These are phyloP conservation scores for Eupeodes corollae DNA, from an alignment of 1,140 invertebrate genomes.

Conservation along the genomic window DNA sequence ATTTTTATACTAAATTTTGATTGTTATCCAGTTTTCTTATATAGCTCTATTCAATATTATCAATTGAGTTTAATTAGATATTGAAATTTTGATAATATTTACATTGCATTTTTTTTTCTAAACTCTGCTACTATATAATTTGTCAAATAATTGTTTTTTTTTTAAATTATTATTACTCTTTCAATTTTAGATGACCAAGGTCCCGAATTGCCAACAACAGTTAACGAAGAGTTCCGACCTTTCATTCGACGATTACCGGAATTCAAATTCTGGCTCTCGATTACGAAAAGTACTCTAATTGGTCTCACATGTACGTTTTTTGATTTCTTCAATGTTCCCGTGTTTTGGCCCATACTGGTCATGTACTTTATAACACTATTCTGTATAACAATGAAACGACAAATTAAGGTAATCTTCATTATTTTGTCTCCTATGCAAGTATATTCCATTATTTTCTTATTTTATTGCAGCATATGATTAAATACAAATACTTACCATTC, in stretches of 20 bases:
- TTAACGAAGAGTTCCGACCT: constrained; percentile 95
- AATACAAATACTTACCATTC: constrained; percentile 97
- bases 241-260: constrained; percentile 96
- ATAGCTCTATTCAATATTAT: too few relatives aligned
- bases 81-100: too few relatives aligned
- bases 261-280: constrained; percentile 99
- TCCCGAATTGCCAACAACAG: constrained; percentile 84
- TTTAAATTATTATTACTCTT: constrained; percentile 1
- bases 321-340: constrained; percentile 96
- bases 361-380: constrained; percentile 99
- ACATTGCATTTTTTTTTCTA: too few relatives aligned
- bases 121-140: too few relatives aligned
- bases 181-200: constrained; percentile 56
- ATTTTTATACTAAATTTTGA: too few relatives aligned
- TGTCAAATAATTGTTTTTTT: not conserved
- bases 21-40: too few relatives aligned
- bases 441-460: constrained; percentile 3
- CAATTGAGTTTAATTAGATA: too few relatives aligned
- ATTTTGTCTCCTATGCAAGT: constrained; percentile 3
- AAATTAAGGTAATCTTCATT: constrained; percentile 77
- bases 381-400: constrained; percentile 98
- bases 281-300: constrained; percentile 88
- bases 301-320: constrained; percentile 92
- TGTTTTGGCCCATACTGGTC: constrained; percentile 99
- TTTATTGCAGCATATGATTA: constrained; percentile 94